A percentile compares a stretch with the other conserved stretches of the same genome.
These are phyloP conservation scores for Nerophis ophidion DNA, from an alignment of 2,113 vertebrate genomes.

Conservation along the genomic window DNA sequence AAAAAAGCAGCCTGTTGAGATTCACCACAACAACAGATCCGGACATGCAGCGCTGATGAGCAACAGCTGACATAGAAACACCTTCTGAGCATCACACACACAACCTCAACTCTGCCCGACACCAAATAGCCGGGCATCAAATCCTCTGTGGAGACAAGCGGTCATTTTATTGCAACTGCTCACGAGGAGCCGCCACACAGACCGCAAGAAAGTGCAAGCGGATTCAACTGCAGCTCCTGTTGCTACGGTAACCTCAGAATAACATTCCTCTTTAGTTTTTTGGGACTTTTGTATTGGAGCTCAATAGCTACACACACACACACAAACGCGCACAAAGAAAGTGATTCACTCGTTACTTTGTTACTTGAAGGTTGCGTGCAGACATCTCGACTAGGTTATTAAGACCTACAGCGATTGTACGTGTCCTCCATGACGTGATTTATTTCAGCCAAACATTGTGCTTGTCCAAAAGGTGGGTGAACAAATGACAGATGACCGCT, in stretches of 20 bases:
- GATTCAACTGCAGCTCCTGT: neutral
- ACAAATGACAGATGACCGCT: neutral
- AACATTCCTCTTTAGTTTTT: neutral
- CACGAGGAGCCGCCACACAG: neutral
- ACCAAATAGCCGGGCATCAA: neutral
- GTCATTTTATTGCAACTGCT: neutral
- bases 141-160: neutral
- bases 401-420: neutral
- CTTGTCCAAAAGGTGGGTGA: neutral
- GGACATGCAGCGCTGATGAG: conserved; percentile 42
- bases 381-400: neutral
- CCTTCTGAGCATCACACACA: conserved; percentile 3
- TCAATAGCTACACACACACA: neutral
- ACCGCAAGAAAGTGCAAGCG: neutral
- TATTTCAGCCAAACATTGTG: neutral
- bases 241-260: neutral
- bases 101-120: conserved; percentile 7
- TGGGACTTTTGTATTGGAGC: neutral
- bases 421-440: neutral
- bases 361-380: neutral
- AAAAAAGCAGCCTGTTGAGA: conserved; percentile 6
- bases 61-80: conserved; percentile 43
- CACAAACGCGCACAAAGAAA: neutral
- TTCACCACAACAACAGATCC: conserved; percentile 37
- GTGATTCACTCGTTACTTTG: neutral